Conservation (phyloP, 2,888 invertebrate species). For the Arctia plantaginis region DNA sequence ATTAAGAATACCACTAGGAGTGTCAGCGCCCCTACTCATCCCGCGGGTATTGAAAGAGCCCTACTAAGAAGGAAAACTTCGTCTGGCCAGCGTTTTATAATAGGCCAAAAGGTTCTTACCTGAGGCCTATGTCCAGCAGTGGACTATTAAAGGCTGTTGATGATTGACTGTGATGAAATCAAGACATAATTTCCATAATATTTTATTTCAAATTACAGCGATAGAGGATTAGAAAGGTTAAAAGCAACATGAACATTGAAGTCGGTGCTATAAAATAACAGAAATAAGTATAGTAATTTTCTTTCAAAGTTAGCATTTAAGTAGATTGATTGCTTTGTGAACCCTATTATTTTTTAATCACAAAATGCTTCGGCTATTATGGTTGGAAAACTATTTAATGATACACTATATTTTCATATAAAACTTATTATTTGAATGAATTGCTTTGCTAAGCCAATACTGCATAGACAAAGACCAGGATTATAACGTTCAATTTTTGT, state of each 20-base stretch:
- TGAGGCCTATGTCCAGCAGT: too few species aligned
- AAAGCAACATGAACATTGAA: not conserved
- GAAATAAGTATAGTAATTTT: slow-evolving; percentile 14
- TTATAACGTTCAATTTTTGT: not conserved
- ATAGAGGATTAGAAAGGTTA: not conserved
- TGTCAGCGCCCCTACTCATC: too few species aligned
- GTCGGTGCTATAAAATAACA: slow-evolving; percentile 10
- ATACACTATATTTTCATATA: not conserved
- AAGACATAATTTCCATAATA: not conserved
- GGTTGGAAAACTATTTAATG: not conserved
- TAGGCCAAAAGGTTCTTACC: too few species aligned
- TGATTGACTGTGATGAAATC: too few species aligned
- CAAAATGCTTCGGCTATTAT: not conserved
- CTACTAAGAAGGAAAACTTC: too few species aligned
- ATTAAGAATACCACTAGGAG: too few species aligned
- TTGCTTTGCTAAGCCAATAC: not conserved
- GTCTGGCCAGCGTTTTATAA: too few species aligned
- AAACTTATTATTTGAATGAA: not conserved
- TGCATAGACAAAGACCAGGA: not conserved
- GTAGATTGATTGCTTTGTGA: slow-evolving; percentile 10
- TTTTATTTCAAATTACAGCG: slow-evolving; percentile 3
- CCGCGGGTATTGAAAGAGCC: too few species aligned
- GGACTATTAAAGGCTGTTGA: too few species aligned
- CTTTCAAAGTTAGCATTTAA: slow-evolving; percentile 8
- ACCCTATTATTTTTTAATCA: not conserved